Conservation (phyloP, 2,888 invertebrate species). For the Allygus modestus region DNA sequence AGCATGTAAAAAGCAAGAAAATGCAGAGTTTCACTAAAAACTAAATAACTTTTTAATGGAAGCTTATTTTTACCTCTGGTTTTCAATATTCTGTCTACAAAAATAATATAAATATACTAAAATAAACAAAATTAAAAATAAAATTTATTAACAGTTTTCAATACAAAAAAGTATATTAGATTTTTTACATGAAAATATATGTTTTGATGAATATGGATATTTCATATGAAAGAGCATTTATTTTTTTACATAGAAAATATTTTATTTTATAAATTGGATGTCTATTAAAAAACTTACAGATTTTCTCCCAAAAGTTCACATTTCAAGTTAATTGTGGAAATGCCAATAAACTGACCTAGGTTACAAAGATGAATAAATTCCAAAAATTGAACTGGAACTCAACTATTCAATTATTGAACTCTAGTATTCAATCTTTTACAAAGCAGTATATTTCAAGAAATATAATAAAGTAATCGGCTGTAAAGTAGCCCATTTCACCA, state of each 20-base stretch:
- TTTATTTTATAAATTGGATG: conserved; percentile 31
- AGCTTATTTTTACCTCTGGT: conserved; percentile 4
- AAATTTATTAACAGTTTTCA: conserved; percentile 2
- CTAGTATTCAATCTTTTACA: conserved; percentile 6
- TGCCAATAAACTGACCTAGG: neutral
- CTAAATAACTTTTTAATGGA: conserved; percentile 24
- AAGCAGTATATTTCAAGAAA: neutral
- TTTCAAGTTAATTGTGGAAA: conserved; percentile 30
- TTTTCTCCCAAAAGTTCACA: conserved; percentile 32
- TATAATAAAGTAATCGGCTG: conserved; percentile 35
- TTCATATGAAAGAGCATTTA: conserved; percentile 39
- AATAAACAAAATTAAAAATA: neutral
- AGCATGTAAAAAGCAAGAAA: neutral
- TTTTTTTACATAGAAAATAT: conserved; percentile 29
- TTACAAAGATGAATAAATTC: conserved; percentile 32
- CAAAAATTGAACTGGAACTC: conserved; percentile 3
- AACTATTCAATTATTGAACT: no score
- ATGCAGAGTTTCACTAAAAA: conserved; percentile 53
- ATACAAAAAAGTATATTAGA: conserved; percentile 1
- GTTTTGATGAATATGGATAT: neutral
- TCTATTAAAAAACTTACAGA: neutral
- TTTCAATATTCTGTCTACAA: conserved; percentile 24
- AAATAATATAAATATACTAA: conserved; percentile 1
- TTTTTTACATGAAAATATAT: conserved; percentile 17
- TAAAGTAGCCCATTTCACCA: conserved; percentile 15